Evolutionary conservation across 1,140 invertebrate species (phyloP), one percentile per base, ranked within the genome.

Genomic region (Bombus superbus): DNA sequence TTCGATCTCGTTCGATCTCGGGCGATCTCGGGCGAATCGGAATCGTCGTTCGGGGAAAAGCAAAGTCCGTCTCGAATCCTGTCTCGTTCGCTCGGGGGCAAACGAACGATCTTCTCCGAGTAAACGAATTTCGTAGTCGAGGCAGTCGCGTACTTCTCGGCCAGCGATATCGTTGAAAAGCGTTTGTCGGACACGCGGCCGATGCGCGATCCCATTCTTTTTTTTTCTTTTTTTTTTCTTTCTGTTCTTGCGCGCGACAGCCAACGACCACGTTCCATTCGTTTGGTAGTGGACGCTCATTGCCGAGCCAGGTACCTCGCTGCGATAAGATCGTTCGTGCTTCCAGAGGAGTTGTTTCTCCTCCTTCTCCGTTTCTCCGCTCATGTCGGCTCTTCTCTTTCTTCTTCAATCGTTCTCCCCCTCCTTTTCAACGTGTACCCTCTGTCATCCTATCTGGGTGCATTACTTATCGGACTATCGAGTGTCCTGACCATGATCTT

Each of bases 401-500:
- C 66, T 9, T 40, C 15, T 42, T 42, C n/a, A 44, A 42, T 73
- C 66, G 22, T 25, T 10, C 86, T 73, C 69, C 72, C 32, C 62
- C 77, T 47, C 44, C 53, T 47, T 86, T 40, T 74, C 66, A 80
- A 28, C 88, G 82, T 90, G 88, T 85, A 92, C 89, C 86, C 85
- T 86, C 88, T 83, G 91, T 93, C 92, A 93, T 92, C 82, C 92
- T 92, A 93, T 93, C 92, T 91, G 85, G 88, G 88, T 90, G 90
- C 91, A 93, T 93, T 93, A 92, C 92, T 93, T 93, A 92, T 93
- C 91, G 87, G 89, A 83, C 87, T 92, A 92, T 93, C 91, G 88
- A 92, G 89, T 92, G 91, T 92, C 89, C 89, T 86, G 90, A 88
- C 87, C 90, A 90, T 91, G 91, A 94, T 93, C 93, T 87, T 92